Base-by-base conservation (phyloP, 2,113 vertebrate species). In the Vicugna pacos region DNA sequence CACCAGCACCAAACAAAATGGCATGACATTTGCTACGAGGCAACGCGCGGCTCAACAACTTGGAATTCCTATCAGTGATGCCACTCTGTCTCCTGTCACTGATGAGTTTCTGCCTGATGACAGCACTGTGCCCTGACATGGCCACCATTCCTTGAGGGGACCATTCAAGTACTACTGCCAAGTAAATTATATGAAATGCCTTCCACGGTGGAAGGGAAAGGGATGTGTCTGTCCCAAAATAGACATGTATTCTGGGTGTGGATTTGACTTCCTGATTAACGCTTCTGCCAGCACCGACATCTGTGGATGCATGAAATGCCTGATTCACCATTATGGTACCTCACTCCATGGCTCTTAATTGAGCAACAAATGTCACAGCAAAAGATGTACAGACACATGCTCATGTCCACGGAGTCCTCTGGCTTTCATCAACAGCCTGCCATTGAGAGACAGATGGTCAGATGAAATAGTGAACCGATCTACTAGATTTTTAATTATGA, bases 291-390 rank as follows among this genome's bases (percentile, higher is more conserved):
- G 16, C 32, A 30, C 24, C 50, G 11, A 6, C 20, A 13, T 15
- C 38, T 24, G 54, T 5, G 64, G 26, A 9, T 26, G 6, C 7
- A 10, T 13, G 22, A 35, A 20, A n/a, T 11, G 62, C 2, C 13
- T 8, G 1, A 2, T n/a, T 38, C 1, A 2, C 24, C 30, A 1
- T 0, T 1, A 1, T 8, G 22, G 24, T 0, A 2, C 14, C 35
- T 48, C 14, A 8, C 24, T 26, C 5, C 14, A 4, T 0, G 8
- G 16, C 48, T 67, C 48, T 26, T 15, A 7, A 65, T 0, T 30
- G 10, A 56, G 65, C 48, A 64, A 9, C 19, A 3, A 26, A 14
- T 3, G 10, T 7, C 65, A 50, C 32, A n/a, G 38, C 17, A 48
- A 6, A 64, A 28, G 28, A 7, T 67, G 22, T 4, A 0, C 12